These are phyloP conservation scores for Pipra filicauda DNA, from an alignment of 2,113 vertebrate genomes.

Conservation along the genomic window DNA sequence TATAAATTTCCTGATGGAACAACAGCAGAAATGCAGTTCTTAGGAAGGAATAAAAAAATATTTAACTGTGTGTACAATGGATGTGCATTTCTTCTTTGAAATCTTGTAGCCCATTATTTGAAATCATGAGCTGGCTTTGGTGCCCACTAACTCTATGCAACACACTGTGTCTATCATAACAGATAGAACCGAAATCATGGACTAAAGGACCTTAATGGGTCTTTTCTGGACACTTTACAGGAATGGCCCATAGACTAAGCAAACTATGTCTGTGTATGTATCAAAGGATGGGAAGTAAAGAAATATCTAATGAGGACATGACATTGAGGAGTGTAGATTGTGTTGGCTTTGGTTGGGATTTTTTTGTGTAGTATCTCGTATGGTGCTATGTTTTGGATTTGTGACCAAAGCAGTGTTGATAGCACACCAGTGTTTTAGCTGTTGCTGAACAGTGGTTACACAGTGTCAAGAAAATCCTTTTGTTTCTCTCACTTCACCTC, in stretches of 20 bases:
- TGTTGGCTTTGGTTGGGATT: background rate
- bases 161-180: background rate
- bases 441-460: background rate
- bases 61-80: background rate
- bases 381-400: background rate
- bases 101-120: background rate
- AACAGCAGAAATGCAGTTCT: background rate
- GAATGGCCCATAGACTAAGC: background rate
- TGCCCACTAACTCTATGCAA: background rate
- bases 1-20: background rate
- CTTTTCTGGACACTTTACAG: background rate
- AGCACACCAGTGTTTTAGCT: background rate
- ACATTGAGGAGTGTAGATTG: too few species aligned
- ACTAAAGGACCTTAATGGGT: accelerated
- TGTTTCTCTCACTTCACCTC: background rate
- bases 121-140: background rate
- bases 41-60: background rate
- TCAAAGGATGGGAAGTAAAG: background rate
- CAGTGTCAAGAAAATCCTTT: background rate
- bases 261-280: background rate
- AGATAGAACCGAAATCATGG: background rate
- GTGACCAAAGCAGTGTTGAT: background rate
- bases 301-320: background rate
- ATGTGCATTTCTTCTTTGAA: background rate
- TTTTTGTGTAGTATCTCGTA: background rate